phyloP scores from a whole-genome alignment of 2,888 invertebrate genomes.

The Magallana nippona region DNA sequence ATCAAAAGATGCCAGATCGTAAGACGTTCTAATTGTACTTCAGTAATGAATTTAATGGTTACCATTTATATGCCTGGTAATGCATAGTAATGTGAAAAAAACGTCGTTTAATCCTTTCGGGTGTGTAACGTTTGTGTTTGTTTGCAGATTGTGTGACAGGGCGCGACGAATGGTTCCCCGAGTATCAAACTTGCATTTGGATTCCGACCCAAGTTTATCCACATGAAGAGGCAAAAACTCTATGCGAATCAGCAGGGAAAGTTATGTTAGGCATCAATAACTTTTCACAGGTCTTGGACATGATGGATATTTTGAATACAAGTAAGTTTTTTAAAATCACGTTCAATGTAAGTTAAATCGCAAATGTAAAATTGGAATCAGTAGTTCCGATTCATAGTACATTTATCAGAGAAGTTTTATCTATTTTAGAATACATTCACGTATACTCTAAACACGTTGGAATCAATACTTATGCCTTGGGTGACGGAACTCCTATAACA shows the following conservation, averaged over 20 bases:
- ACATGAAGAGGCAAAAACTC: neutral
- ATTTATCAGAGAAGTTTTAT: neutral
- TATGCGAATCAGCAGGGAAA: conserved; percentile 7
- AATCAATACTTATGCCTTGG: neutral
- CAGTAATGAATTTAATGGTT: neutral
- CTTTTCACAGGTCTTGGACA: neutral
- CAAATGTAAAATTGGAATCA: neutral
- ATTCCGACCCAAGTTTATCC: neutral
- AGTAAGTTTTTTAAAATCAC: neutral
- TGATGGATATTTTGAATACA: neutral
- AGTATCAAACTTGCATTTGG: neutral
- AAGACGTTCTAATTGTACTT: neutral
- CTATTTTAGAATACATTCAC: neutral
- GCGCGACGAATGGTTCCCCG: neutral
- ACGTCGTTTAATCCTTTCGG: neutral
- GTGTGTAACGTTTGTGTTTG: neutral
- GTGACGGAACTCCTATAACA: neutral
- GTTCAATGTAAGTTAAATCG: neutral
- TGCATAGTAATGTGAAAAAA: neutral
- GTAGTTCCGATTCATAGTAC: neutral
- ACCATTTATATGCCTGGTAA: neutral
- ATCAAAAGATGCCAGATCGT: neutral
- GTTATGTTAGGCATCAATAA: neutral
- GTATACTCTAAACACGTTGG: neutral
- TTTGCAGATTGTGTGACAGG: neutral